Percentiles rank a stretch among this genome's conserved stretches.
Conservation (phyloP, 2,888 invertebrate genomes). For the Teleogryllus oceanicus region DNA sequence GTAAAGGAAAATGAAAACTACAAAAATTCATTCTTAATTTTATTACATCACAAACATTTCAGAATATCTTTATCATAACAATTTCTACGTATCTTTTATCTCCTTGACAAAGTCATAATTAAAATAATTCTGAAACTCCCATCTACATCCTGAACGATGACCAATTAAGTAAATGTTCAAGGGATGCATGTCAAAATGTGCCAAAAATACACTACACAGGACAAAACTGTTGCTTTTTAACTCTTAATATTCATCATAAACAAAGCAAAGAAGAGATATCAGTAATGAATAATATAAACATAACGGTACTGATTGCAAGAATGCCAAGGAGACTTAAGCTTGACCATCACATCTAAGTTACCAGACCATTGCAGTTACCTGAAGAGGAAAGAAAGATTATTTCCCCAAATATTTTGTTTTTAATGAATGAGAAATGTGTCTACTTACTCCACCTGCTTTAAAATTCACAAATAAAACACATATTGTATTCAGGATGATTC, state of each 20-base stretch:
- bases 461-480: constrained; percentile 18
- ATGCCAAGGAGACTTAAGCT: neutral
- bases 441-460: constrained; percentile 9
- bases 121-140: neutral
- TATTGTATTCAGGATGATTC: neutral
- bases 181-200: no score
- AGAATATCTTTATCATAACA: constrained; percentile 25
- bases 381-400: constrained; percentile 10
- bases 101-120: constrained; percentile 23
- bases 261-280: neutral
- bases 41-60: constrained; percentile 31
- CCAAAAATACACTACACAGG: neutral
- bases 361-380: constrained; percentile 10
- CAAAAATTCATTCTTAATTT: constrained; percentile 18
- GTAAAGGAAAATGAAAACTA: no score
- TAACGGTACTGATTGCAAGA: neutral
- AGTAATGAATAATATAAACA: neutral
- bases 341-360: constrained; percentile 18
- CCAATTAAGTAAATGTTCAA: no score
- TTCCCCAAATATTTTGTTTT: neutral
- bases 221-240: neutral
- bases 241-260: neutral
- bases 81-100: constrained; percentile 25
- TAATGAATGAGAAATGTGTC: constrained; percentile 11
- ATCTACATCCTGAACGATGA: no score